phyloP scores from a whole-genome alignment of 2,113 vertebrate species.

The Cacatua alba region DNA sequence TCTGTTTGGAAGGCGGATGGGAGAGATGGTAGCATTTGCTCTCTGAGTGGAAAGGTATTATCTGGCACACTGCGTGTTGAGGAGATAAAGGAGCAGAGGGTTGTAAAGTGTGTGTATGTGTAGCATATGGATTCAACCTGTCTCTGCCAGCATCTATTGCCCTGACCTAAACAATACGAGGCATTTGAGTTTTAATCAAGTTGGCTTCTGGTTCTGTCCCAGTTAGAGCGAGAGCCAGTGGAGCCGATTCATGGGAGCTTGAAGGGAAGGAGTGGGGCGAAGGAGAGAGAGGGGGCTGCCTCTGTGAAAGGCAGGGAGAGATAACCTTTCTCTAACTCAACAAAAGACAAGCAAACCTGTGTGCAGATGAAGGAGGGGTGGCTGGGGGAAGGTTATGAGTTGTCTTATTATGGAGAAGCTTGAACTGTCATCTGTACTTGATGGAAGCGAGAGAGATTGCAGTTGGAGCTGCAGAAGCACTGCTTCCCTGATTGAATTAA shows the following conservation, averaged over 20 bases:
- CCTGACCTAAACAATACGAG: background rate
- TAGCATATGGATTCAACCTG: background rate
- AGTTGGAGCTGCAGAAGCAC: slow-evolving; percentile 47
- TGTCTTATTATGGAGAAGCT: slow-evolving; percentile 59
- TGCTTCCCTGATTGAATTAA: slow-evolving; percentile 73
- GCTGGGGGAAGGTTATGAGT: slow-evolving; percentile 19
- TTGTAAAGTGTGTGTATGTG: background rate
- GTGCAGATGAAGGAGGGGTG: slow-evolving; percentile 34
- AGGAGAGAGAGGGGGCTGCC: background rate
- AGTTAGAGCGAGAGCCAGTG: background rate
- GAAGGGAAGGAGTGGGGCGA: slow-evolving; percentile 1
- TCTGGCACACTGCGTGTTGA: background rate
- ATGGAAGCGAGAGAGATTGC: slow-evolving; percentile 46
- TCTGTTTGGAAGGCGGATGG: background rate
- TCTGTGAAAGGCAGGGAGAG: slow-evolving; percentile 43
- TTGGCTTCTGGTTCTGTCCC: slow-evolving; percentile 35
- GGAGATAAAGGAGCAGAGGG: background rate
- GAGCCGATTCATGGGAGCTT: slow-evolving; percentile 19
- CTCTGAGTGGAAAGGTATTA: background rate
- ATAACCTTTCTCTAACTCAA: slow-evolving; percentile 54
- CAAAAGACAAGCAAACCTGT: slow-evolving; percentile 28
- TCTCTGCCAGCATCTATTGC: slow-evolving; percentile 3
- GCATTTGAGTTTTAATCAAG: slow-evolving; percentile 58
- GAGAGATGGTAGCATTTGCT: slow-evolving; percentile 30
- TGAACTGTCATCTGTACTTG: slow-evolving; percentile 56